phyloP scores from a whole-genome alignment of 2,113 vertebrate genomes.

The Corapipo altera region DNA sequence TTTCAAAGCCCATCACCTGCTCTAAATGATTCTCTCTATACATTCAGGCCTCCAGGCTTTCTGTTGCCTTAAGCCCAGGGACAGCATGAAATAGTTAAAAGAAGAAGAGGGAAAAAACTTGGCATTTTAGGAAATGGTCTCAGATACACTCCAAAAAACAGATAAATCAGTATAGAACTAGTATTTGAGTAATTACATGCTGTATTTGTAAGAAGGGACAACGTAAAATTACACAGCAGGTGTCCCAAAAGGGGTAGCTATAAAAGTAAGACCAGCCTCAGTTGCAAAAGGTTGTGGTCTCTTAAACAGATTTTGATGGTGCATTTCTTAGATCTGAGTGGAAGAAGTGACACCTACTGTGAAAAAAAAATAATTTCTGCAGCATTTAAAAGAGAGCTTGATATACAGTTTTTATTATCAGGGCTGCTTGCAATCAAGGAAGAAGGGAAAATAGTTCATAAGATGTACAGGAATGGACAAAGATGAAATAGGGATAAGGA shows the following conservation, averaged over 20 bases:
- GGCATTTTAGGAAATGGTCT: fast-evolving
- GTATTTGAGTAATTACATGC: not conserved
- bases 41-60: not conserved
- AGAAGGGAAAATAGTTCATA: not conserved
- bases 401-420: not conserved
- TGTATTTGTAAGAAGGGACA: not conserved
- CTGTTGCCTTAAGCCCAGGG: not conserved
- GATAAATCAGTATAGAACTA: not conserved
- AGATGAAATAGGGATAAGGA: not conserved
- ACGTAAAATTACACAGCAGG: not conserved
- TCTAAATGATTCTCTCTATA: not conserved
- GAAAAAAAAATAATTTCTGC: not conserved
- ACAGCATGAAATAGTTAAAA: not conserved
- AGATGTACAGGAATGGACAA: fast-evolving
- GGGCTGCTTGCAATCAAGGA: not conserved
- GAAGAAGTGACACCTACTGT: not conserved
- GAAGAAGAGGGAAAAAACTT: not conserved
- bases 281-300: fast-evolving
- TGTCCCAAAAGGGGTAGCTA: not conserved
- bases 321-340: fast-evolving
- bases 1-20: not conserved
- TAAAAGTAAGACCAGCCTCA: not conserved
- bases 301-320: not conserved
- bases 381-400: not conserved
- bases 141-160: not conserved